Percentiles rank a stretch among this genome's conserved stretches.
phyloP scores from a whole-genome alignment of 2,113 vertebrate species.

The Colaptes auratus region DNA sequence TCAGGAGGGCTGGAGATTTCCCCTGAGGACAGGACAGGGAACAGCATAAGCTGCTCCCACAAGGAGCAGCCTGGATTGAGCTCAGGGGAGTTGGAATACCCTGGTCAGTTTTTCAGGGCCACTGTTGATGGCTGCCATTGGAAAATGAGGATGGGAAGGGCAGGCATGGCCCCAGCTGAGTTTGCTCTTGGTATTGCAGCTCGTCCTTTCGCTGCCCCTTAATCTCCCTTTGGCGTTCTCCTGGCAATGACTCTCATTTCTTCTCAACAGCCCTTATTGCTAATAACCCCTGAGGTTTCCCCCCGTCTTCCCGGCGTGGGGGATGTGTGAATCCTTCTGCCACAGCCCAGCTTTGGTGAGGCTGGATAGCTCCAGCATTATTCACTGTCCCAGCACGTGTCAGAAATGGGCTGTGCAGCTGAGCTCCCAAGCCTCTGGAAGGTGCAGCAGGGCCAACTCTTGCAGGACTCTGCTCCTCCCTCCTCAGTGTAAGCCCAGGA shows the following conservation, averaged over 20 bases:
- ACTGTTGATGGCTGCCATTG: background rate
- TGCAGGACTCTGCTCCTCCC: background rate
- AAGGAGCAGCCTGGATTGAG: background rate
- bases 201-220: background rate
- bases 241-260: background rate
- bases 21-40: background rate
- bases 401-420: background rate
- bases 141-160: background rate
- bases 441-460: background rate
- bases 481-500: background rate
- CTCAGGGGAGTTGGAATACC: background rate
- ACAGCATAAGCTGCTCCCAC: accelerated
- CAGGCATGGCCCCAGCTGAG: background rate
- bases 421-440: background rate
- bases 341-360: background rate
- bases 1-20: background rate
- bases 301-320: background rate
- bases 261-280: background rate
- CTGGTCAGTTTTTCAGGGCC: background rate
- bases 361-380: background rate
- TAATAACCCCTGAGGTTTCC: background rate
- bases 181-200: background rate
- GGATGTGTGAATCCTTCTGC: background rate
- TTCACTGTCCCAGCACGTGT: background rate
- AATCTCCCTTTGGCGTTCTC: background rate